Evolutionary conservation across 1,140 invertebrate species (phyloP).

Genomic region (Venturia canescens): DNA sequence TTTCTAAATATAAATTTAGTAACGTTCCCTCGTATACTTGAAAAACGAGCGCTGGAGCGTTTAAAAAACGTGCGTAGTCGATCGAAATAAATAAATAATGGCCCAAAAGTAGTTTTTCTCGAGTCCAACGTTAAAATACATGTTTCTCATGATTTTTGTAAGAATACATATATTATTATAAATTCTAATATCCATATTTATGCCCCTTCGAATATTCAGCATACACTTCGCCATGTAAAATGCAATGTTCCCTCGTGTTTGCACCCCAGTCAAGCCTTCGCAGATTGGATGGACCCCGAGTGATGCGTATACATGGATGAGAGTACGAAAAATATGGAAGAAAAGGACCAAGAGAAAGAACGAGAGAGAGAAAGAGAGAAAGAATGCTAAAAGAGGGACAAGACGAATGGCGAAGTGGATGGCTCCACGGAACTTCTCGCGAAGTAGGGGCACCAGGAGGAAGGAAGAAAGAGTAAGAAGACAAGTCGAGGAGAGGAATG

Average conservation of each 20-base stretch:
- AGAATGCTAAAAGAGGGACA: slow-evolving; percentile 36
- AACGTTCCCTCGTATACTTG: no score
- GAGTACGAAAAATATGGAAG: slow-evolving; percentile 29
- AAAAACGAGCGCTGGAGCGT: no score
- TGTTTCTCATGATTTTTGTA: no score
- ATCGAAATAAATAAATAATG: no score
- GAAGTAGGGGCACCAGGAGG: slow-evolving; percentile 49
- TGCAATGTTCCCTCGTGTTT: slow-evolving; percentile 42
- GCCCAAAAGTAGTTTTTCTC: no score
- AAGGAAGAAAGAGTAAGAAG: slow-evolving; percentile 40
- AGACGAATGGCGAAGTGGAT: slow-evolving; percentile 29
- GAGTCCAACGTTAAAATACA: no score
- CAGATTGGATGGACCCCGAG: slow-evolving; percentile 39
- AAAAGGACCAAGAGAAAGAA: slow-evolving; percentile 1
- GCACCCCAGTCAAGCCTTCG: slow-evolving; percentile 46
- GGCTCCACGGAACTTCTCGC: slow-evolving; percentile 46
- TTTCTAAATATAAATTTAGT: no score
- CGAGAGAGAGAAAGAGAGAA: slow-evolving; percentile 35
- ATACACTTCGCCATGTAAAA: slow-evolving; percentile 23
- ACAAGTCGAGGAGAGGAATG: slow-evolving; percentile 31
- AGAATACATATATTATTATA: no score
- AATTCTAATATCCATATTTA: no score
- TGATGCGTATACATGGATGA: slow-evolving; percentile 25
- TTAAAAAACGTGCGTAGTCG: no score
- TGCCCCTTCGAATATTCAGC: no score